phyloP scores from a whole-genome alignment of 2,797 vertebrate species.

The Halcyon chelicuti region DNA sequence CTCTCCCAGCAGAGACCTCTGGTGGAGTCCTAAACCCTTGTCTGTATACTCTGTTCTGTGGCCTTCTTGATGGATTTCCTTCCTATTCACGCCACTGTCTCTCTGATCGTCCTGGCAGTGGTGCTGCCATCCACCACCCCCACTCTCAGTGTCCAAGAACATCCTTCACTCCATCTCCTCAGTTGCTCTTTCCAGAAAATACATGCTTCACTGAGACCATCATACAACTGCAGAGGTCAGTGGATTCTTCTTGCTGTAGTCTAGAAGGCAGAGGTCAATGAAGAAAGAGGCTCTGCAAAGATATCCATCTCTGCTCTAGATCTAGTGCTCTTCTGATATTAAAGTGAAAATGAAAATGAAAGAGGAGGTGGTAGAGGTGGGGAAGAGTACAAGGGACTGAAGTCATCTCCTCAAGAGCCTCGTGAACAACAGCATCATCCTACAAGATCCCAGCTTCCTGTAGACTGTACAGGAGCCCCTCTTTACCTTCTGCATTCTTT shows the following conservation, averaged over 20 bases:
- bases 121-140: neutral
- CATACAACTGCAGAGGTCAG: neutral
- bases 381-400: neutral
- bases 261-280: neutral
- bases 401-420: neutral
- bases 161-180: neutral
- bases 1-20: neutral
- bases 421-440: neutral
- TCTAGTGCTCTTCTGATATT: neutral
- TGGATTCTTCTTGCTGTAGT: neutral
- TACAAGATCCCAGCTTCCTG: neutral
- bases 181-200: neutral
- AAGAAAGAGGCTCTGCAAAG: neutral
- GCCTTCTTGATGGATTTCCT: neutral
- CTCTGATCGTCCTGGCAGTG: neutral
- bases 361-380: neutral
- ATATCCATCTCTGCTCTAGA: neutral
- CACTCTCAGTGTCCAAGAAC: neutral
- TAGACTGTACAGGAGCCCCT: neutral
- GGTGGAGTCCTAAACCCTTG: neutral
- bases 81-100: neutral
- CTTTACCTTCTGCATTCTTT: conserved; percentile 65
- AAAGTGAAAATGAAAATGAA: neutral
- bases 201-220: neutral
- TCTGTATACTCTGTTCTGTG: neutral